Base-by-base conservation (phyloP, 2,113 vertebrate species). In the Paedocypris sp. region DNA sequence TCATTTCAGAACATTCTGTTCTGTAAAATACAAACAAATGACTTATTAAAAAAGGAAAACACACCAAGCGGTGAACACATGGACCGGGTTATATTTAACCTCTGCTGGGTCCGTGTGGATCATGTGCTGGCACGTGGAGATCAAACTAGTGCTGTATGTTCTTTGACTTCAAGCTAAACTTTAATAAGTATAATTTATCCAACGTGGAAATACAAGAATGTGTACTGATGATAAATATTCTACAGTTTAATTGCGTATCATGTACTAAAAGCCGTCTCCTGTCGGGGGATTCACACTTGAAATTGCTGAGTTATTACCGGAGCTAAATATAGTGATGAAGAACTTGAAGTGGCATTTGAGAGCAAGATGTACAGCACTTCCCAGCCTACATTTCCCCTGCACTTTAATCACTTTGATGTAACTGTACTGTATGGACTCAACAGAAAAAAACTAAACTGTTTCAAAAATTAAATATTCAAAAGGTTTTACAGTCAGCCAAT, bases 41-140 rank as follows among this genome's bases (percentile, higher is more conserved):
- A n/a, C n/a, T n/a, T n/a, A n/a, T n/a, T n/a, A n/a, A n/a, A n/a
- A n/a, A n/a, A n/a, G n/a, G n/a, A n/a, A n/a, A 53, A 35, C 3
- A 72, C 31, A 23, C 48, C 56, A 74, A 73, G 66, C 63, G 20
- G 39, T 15, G 46, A 51, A 35, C 29, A 56, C 16, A 32, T 69
- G 60, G 28, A 46, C 51, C n/a, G 46, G 25, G 58, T 71, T 82
- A 80, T 83, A 78, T 72, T 79, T 83, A 74, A 68, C 69, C 60
- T 78, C 69, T 63, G 77, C 45, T 28, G 32, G 26, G 35, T 8
- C 12, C 20, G 47, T 15, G 47, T 19, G 32, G 29, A 12, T 50
- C 43, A 64, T 4, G 22, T 52, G 45, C 19, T 38, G 10, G 18
- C 66, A 52, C 32, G 25, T 23, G 29, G 32, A 29, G 46, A 63